Evolutionary conservation across 2,113 vertebrate species (phyloP).

Genomic region (Poicephalus gulielmi): DNA sequence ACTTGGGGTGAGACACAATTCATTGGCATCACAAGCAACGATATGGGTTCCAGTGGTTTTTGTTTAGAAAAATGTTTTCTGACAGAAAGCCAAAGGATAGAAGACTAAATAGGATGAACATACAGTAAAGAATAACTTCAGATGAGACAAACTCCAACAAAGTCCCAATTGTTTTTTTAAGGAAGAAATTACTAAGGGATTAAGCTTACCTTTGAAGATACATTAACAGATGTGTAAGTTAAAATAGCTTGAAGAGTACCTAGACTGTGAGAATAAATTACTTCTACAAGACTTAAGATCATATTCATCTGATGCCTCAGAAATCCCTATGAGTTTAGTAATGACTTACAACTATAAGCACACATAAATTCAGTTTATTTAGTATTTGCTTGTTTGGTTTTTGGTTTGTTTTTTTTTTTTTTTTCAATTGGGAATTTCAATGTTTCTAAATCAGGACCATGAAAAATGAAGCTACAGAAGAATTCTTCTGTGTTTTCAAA

Average conservation of each 20-base stretch:
- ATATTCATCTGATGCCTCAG: background rate
- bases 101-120: background rate
- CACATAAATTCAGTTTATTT: background rate
- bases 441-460: background rate
- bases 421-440: background rate
- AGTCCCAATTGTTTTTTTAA: background rate
- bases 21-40: background rate
- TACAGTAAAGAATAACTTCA: background rate
- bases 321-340: background rate
- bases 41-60: background rate
- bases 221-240: background rate
- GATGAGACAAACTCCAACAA: background rate
- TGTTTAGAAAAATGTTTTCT: background rate
- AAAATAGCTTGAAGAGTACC: background rate
- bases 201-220: background rate
- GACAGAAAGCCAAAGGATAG: background rate
- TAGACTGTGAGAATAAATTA: background rate
- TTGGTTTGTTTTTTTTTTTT: too few relatives aligned
- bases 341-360: background rate
- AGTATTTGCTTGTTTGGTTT: background rate
- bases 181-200: background rate
- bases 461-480: background rate
- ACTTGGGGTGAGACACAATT: background rate
- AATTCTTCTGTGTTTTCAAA: background rate
- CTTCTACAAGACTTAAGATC: background rate